Evolutionary conservation across 2,113 vertebrate genomes (phyloP).

Genomic region (Semicossyphus pulcher): DNA sequence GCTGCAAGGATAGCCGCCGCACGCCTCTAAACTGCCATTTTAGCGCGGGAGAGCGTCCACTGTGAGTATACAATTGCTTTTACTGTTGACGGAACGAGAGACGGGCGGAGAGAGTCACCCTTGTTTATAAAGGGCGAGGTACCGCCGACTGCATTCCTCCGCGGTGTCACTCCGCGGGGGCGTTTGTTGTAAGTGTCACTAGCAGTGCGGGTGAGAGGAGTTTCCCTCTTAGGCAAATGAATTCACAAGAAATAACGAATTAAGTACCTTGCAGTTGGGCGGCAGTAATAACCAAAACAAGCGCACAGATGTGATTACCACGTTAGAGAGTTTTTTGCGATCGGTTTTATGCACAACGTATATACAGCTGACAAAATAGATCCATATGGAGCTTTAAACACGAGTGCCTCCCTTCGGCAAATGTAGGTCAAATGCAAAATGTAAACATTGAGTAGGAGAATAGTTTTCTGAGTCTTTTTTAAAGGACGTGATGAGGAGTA

Average conservation of each 20-base stretch:
- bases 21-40: slow-evolving; percentile 81
- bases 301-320: not conserved
- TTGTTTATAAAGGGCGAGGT: slow-evolving; percentile 39
- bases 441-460: slow-evolving; percentile 54
- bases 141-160: slow-evolving; percentile 63
- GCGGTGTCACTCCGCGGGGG: slow-evolving; percentile 11
- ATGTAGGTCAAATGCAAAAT: slow-evolving; percentile 60
- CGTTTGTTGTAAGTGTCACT: accelerated
- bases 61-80: accelerated
- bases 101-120: accelerated
- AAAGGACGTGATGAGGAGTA: not conserved
- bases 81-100: accelerated
- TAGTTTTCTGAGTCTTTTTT: not conserved
- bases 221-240: not conserved
- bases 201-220: not conserved
- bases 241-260: not conserved
- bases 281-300: not conserved
- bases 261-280: not conserved
- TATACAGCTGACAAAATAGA: slow-evolving; percentile 19
- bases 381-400: not conserved
- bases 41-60: slow-evolving; percentile 10
- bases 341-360: not conserved
- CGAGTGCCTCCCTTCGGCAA: not conserved
- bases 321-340: not conserved
- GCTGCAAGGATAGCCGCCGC: slow-evolving; percentile 77